Evolutionary conservation across 2,888 invertebrate genomes (phyloP).

Genomic region (Acanthoscelides obtectus): DNA sequence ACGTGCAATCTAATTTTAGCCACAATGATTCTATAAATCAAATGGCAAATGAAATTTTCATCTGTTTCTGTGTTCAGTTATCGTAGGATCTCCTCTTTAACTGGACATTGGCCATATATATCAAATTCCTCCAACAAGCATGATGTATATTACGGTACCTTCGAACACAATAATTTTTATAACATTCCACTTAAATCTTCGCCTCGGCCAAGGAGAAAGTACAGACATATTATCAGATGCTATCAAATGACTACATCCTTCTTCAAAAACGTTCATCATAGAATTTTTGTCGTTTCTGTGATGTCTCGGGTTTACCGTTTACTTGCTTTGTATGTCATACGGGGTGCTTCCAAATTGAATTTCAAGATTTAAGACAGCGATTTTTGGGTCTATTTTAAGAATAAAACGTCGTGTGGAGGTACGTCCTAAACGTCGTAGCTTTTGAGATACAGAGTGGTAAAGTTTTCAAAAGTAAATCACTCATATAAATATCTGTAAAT

Average conservation of each 20-base stretch:
- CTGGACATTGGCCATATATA: not conserved
- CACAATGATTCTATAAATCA: not conserved
- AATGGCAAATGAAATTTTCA: not conserved
- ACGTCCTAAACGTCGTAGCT: too few species aligned
- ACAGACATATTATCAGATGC: not conserved
- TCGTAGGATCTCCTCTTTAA: not conserved
- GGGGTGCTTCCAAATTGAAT: too few species aligned
- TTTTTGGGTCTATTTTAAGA: too few species aligned
- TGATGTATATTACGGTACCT: not conserved
- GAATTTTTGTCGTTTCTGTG: slow-evolving; percentile 4
- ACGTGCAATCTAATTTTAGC: not conserved
- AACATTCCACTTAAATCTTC: not conserved
- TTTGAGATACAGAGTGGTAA: too few species aligned
- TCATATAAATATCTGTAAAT: too few species aligned
- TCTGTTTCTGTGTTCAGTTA: not conserved
- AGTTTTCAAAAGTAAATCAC: too few species aligned
- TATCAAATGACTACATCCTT: not conserved
- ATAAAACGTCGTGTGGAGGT: too few species aligned
- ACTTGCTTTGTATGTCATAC: not conserved
- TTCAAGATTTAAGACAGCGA: too few species aligned
- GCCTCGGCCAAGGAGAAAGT: not conserved
- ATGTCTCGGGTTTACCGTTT: not conserved
- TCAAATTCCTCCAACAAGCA: not conserved
- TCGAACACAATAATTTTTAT: not conserved
- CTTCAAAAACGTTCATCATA: not conserved